Evolutionary conservation across 2,113 vertebrate species (phyloP), one percentile per base, ranked within the genome.

Genomic region (Sporophila hypoxantha): DNA sequence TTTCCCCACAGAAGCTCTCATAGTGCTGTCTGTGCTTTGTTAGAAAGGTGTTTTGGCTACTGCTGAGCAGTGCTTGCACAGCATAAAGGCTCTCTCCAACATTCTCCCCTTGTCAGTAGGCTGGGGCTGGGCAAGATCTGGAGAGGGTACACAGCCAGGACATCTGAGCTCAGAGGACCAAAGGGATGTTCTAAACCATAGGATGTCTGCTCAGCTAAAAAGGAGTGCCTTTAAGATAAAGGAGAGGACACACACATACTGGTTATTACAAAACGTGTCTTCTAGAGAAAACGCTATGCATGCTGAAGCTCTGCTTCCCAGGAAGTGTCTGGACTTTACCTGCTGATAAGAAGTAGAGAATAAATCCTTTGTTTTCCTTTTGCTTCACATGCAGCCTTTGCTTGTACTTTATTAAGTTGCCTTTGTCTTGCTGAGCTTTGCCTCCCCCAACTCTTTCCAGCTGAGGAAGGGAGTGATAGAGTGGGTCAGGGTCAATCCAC

Each of bases 51-150:
- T 6, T 65, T 59, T 30, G 19, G 6, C 44, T 77, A 10, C 39
- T 59, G 20, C 37, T 39, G 15, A 70, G 65, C 50, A 46, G 20
- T 39, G 52, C 25, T 59, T 8, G 3, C 14, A 26, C 7, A 59
- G 20, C 37, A 14, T 12, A 62, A 70, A 70, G 21, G 8, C n/a
- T 77, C 29, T 65, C 29, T 59, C 20, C 14, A 32, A 8, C 23
- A 52, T 71, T 52, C 6, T 8, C 9, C 22, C 8, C 6, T 26
- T 0, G 0, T 20, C 59, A 36, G 52, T 23, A 30, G 34, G 8
- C 29, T 71, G 29, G 9, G 56, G 14, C 15, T 64, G 23, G 17
- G 8, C 20, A 52, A 64, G 20, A 20, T 57, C 57, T 39, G 47
- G 29, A 49, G 50, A 52, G 17, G 25, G 14, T 21, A 19, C 25